These are phyloP conservation scores for Gavia stellata DNA, from an alignment of 2,113 vertebrate genomes.

Conservation along the genomic window DNA sequence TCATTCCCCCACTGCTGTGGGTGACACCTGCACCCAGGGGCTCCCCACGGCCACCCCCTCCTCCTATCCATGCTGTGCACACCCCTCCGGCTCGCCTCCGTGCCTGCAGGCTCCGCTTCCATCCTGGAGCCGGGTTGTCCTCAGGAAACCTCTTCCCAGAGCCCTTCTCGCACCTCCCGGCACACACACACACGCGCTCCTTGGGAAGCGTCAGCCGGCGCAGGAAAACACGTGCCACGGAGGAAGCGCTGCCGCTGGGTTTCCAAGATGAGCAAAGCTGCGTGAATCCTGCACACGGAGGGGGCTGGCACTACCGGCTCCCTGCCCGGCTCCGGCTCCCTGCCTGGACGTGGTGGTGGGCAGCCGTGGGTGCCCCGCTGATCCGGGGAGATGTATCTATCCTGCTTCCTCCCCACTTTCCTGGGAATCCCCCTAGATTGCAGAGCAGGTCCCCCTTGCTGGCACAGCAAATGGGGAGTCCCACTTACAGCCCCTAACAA, in stretches of 20 bases:
- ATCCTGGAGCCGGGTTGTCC: neutral
- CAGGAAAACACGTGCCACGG: neutral
- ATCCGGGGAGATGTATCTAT: neutral
- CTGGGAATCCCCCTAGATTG: neutral
- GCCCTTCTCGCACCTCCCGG: neutral
- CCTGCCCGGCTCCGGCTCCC: neutral
- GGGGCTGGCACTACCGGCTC: neutral
- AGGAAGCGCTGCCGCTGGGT: neutral
- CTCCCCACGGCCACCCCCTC: neutral
- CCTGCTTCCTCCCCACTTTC: neutral
- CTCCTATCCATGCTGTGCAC: rapidly evolving
- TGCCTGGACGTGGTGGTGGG: neutral
- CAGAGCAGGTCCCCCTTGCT: neutral
- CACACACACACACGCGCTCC: neutral
- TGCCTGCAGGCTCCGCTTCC: neutral
- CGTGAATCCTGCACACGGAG: neutral
- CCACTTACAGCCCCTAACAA: neutral
- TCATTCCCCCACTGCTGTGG: rapidly evolving
- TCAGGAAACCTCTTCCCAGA: neutral
- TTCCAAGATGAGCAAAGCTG: neutral
- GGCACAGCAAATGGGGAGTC: neutral
- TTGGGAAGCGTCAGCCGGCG: neutral
- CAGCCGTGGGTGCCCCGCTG: rapidly evolving
- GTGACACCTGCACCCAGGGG: neutral
- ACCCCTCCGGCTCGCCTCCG: rapidly evolving